Evolutionary conservation across 2,888 invertebrate species (phyloP).

Genomic region (Metellina segmentata): DNA sequence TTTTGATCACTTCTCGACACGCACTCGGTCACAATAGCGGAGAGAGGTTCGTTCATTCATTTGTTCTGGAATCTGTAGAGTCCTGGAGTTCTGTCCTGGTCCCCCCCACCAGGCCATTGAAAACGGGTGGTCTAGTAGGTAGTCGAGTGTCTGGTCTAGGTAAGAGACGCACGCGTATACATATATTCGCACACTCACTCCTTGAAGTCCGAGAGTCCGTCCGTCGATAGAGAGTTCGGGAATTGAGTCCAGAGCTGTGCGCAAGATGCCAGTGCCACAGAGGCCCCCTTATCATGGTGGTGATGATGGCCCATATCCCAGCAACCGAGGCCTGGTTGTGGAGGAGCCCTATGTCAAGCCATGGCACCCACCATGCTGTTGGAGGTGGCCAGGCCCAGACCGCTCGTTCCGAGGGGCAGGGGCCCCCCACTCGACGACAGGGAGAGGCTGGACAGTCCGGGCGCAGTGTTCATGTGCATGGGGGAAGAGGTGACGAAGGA

Average conservation of each 20-base stretch:
- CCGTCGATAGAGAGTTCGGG: conserved; percentile 48
- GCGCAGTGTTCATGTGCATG: conserved; percentile 82
- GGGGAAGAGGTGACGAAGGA: conserved; percentile 78
- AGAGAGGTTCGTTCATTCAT: no score
- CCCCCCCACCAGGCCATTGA: neutral
- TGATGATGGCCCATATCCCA: conserved; percentile 67
- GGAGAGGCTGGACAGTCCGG: conserved; percentile 78
- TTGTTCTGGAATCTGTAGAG: no score
- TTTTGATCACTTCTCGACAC: no score
- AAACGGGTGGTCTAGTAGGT: neutral
- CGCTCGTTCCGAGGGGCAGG: conserved; percentile 81
- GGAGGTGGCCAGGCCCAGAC: conserved; percentile 81
- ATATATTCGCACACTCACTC: conserved; percentile 1
- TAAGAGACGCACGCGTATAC: no score
- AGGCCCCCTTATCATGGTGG: conserved; percentile 50
- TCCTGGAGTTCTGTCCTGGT: no score
- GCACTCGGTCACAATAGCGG: no score
- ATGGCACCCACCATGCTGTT: conserved; percentile 82
- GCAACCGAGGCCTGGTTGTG: conserved; percentile 68
- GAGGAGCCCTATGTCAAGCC: conserved; percentile 79
- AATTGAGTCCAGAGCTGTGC: conserved; percentile 75
- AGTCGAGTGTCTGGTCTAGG: neutral
- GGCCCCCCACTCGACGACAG: conserved; percentile 81
- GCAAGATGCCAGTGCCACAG: conserved; percentile 33
- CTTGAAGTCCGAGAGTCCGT: conserved; percentile 64